Evolutionary conservation across 2,113 vertebrate species (phyloP), one percentile per base, ranked within the genome.

Genomic region (Odontesthes bonariensis): DNA sequence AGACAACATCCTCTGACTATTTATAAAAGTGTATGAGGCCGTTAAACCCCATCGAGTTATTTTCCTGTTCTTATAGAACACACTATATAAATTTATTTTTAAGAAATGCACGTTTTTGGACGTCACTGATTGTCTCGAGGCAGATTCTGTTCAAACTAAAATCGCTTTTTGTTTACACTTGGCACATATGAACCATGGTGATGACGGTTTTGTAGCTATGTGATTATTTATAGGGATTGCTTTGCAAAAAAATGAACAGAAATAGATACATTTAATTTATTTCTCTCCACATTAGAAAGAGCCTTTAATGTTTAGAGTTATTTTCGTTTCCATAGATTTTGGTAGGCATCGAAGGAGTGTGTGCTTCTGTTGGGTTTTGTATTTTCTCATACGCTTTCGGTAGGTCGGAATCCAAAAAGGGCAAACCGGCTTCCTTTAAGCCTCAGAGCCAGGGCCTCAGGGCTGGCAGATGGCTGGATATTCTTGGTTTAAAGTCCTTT

Each of bases 401-500:
- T 57, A 69, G 55, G 69, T 84, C 47, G 60, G 32, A 77, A 69
- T 59, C 27, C 33, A 69, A 55, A 78, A 81, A 57, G 31, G 63
- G 33, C 16, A 27, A 68, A 44, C 80, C 31, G 23, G 68, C 55
- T 56, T 1, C 23, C 19, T 46, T n/a, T 0, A 52, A 52, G 51
- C 69, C 23, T 61, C 10, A 22, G 44, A 75, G 75, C 75, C 59
- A 53, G 72, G 1, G 63, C 84, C 65, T 59, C 19, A 67, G 83
- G 88, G 65, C 58, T 23, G 60, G 55, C 90, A 89, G 86, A 90
- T 92, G 84, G 89, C 63, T 70, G 66, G 54, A 47, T 56, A 66
- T 55, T 75, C 56, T 70, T 87, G 84, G 82, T 75, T n/a, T 3
- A 67, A 3, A 79, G 49, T 72, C 73, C 65, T 85, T 55, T 51